phyloP scores from a whole-genome alignment of 2,797 vertebrate species.

The Artibeus jamaicensis region DNA sequence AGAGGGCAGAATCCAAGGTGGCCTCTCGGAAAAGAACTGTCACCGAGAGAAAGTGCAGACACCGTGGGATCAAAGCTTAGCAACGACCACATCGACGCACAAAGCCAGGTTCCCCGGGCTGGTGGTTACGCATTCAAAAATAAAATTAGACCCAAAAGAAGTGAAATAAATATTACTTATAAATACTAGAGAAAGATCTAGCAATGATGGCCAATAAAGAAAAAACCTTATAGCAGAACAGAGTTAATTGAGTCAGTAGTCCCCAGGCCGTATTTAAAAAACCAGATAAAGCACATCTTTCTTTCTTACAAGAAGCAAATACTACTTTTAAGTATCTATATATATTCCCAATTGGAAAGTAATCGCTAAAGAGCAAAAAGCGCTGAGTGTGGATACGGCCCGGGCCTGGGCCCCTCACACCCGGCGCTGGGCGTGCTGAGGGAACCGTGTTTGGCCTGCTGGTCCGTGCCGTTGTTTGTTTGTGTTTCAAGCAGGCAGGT shows the following conservation, averaged over 20 bases:
- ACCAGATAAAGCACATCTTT: not conserved
- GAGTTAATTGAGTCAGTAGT: not conserved
- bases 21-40: not conserved
- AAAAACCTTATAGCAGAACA: not conserved
- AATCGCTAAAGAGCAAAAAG: not conserved
- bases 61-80: not conserved
- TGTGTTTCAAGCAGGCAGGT: constrained; percentile 68
- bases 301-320: not conserved
- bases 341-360: not conserved
- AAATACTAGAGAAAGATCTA: not conserved
- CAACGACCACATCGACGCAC: not conserved
- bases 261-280: not conserved
- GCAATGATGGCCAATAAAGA: not conserved
- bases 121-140: not conserved
- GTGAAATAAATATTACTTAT: not conserved
- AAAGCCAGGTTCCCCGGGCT: not conserved
- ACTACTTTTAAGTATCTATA: not conserved
- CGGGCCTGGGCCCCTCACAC: not conserved
- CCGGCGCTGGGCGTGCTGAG: not conserved
- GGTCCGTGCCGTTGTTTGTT: too few species aligned
- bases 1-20: not conserved
- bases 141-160: not conserved
- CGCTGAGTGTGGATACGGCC: too few species aligned
- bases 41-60: not conserved
- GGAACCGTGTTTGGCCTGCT: not conserved